Base-by-base conservation (phyloP, 2,888 invertebrate genomes). In the Eumacrocentrus americanus region DNA sequence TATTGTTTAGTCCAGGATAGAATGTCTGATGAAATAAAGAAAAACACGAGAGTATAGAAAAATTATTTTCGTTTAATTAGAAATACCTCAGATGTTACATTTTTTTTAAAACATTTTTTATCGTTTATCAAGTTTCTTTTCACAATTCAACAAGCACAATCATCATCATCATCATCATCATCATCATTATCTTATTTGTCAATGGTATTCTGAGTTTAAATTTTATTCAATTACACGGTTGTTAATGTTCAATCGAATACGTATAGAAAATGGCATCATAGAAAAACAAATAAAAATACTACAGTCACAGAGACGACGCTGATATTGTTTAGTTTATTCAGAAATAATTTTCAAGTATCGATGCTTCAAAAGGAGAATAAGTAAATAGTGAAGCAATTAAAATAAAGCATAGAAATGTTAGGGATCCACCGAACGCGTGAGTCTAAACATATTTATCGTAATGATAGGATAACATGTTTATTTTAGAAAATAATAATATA, bases 11-110 rank as follows among this genome's bases (percentile, higher is more conserved):
- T 35, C 14, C 18, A 34, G 51, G 48, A 55, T 20, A 37, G 20
- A 35, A 53, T 42, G 38, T 44, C n/a, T n/a, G 16, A 48, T 60
- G 25, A 48, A 64, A 63, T 65, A 48, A 63, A 64, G 14, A 37
- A 61, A 52, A 22, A 54, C 47, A 62, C 63, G 38, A 35, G 44
- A 38, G 29, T 48, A 62, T 54, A 62, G 20, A 54, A 64, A 66
- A 67, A 66, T 68, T 61, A 66, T 58, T 64, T 63, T 60, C 37
- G 56, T 72, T 70, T 69, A 63, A 66, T 70, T 62, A 50, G 64
- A 65, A 69, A 68, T 52, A 68, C 67, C 65, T 73, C 47, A 58
- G 65, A 63, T 67, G 57, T 66, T 67, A 71, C 65, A 64, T 42
- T 52, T 20, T 1, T 34, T 58, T 59, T 57, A 20, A 42, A 25